Evolutionary conservation across 2,888 invertebrate genomes (phyloP).

Genomic region (Cosmia pyralina): DNA sequence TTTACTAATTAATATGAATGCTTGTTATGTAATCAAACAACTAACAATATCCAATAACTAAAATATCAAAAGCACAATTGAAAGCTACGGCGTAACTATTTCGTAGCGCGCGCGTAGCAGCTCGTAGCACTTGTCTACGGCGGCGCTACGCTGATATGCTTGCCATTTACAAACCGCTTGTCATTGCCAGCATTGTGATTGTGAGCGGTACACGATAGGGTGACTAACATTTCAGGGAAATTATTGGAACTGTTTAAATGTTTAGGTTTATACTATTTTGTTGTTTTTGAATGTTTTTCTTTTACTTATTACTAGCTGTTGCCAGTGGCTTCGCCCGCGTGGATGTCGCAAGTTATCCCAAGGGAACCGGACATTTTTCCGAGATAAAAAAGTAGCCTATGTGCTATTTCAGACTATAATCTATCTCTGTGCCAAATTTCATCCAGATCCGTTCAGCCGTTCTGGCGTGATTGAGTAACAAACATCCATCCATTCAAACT

Average conservation of each 20-base stretch:
- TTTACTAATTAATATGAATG: background rate
- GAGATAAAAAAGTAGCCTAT: too few species aligned
- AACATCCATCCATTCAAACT: too few species aligned
- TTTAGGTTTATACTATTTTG: background rate
- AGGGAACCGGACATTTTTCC: too few species aligned
- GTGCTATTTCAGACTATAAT: too few species aligned
- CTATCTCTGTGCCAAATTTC: too few species aligned
- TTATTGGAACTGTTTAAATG: background rate
- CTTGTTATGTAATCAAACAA: background rate
- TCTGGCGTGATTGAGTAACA: too few species aligned
- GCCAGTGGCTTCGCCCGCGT: too few species aligned
- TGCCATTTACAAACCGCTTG: slow-evolving; percentile 44
- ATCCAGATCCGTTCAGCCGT: too few species aligned
- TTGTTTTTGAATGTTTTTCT: background rate
- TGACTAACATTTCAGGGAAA: slow-evolving; percentile 7
- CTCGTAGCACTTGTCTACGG: slow-evolving; percentile 58
- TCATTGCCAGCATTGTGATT: slow-evolving; percentile 31
- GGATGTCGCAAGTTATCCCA: too few species aligned
- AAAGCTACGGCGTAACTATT: slow-evolving; percentile 57
- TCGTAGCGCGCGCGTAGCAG: slow-evolving; percentile 47
- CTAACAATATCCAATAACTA: background rate
- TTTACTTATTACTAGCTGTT: background rate
- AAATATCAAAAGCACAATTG: background rate
- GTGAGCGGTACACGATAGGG: slow-evolving; percentile 25
- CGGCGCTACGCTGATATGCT: slow-evolving; percentile 50